Evolutionary conservation across 2,888 invertebrate species (phyloP), one percentile per base, ranked within the genome.

Genomic region (Melinaea marsaeus): DNA sequence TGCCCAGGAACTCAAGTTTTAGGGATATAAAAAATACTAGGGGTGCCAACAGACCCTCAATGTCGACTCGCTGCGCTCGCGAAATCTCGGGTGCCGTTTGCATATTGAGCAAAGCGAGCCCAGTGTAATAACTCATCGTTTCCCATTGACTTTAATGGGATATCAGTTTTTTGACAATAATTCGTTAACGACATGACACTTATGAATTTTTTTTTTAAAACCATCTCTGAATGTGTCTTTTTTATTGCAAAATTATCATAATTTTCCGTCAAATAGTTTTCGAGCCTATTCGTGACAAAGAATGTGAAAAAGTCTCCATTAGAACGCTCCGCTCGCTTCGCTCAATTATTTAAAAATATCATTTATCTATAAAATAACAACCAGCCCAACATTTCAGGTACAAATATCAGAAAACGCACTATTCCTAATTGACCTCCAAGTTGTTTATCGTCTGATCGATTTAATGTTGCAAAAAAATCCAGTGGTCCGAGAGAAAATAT

Each of bases 381-480:
- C 0, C 6, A n/a, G 42, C n/a, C 13, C 13, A 34, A 32, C 54
- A 57, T 74, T 71, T 42, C 77, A 90, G 90, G 83, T 89, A 7
- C 83, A 85, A 76, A 85, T 85, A 74, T 76, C 89, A 60, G 88
- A 90, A 71, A 80, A 74, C 67, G 85, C 89, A 0, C 72, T 83
- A 64, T 86, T 82, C 64, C 77, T 90, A 2, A 79, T 90, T 54
- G 72, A 84, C 2, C 70, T 82, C 2, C 79, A 88, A 62, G 71
- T 89, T 1, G 83, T 84, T 0, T 84, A 85, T 66, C 83, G 90
- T 1, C 75, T 90, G 2, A 78, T 85, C 22, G 85, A 88, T 55
- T 71, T 90, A 34, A 85, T 89, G 79, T 67, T 71, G 32, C 70
- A 81, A 57, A 72, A 72, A 0, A 75, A 88, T 35, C 86, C 88